Base-by-base conservation (phyloP, 2,113 vertebrate species). In the Speoplatyrhinus poulsoni region DNA sequence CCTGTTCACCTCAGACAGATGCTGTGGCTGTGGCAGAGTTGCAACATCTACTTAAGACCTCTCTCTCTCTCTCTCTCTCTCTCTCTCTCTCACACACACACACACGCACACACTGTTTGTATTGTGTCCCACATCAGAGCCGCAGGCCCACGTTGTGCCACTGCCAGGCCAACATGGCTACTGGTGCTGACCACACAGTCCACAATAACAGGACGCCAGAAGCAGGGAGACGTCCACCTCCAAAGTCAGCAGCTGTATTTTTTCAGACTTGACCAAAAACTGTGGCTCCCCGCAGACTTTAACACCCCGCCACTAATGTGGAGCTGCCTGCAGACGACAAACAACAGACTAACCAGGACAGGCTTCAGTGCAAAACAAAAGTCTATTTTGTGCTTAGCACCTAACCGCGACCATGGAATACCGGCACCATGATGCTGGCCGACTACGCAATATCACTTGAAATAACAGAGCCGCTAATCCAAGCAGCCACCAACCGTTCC, bases 91-190 rank as follows among this genome's bases (percentile, higher is more conserved):
- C 26, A 26, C 26, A 80, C 33, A 46, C 64, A 66, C 65, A 58
- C 65, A 49, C 41, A 59, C 19, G 60, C 47, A 69, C 10, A 82
- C 72, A 73, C 52, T 75, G 76, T 72, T 67, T 61, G 60, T 61
- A 66, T 62, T 41, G 70, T 77, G 74, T 84, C 84, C 76, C 83
- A 82, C 81, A 76, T 83, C 71, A 78, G 67, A 88, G 77, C 72
- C 80, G 64, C 77, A 70, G 78, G 75, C 76, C 65, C 26, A 26
- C 26, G 19, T 77, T 76, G 75, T 62, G 46, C 26, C 0, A 4
- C 73, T 77, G 87, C 84, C 83, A 89, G 77, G 62, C 71, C 62
- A 7, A 67, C 61, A 50, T 62, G 57, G 76, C 75, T 72, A 63
- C 84, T 76, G 77, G 75, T 68, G 6, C 65, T 75, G 72, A 78